Evolutionary conservation across 2,113 vertebrate species (phyloP), one percentile per base, ranked within the genome.

Genomic region (Limanda limanda): DNA sequence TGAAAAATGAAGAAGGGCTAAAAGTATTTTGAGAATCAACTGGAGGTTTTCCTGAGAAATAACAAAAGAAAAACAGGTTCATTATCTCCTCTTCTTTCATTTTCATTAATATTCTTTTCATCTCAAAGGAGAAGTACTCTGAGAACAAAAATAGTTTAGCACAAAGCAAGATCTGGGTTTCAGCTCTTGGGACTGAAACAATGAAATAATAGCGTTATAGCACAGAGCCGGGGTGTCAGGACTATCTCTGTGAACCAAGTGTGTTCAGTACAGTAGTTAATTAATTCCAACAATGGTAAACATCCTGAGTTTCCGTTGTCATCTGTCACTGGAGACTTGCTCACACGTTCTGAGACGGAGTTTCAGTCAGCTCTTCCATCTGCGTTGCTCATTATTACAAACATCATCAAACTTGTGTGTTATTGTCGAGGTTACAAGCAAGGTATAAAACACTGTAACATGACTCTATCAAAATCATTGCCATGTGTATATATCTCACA

Each of bases 91-190:
- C 79, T 73, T 76, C 23, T 86, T 71, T 54, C 68, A 68, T 80
- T 79, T 71, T 78, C 68, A 47, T 82, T 86, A 69, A 79, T 88
- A 62, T 87, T 89, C 51, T 68, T 58, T 77, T 85, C 21, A 63
- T 90, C 85, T 91, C 91, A 64, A 61, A 86, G 86, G 86, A 91
- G 60, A 79, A 87, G 67, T 85, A 81, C 86, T 89, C 42, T 71
- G 74, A 79, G 82, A 86, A 83, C 65, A 71, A 81, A 83, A 77
- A 65, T 87, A 80, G 83, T 91, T 92, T 83, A 87, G 67, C 61
- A 82, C 83, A 68, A 84, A 89, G 72, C n/a, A 88, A 86, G 80
- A 92, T 92, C 79, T 94, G 74, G 88, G 88, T 88, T 92, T 88
- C 85, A 63, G 51, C 91, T 86, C 91, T 15, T 15, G 89, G 90